Evolutionary conservation across 2,888 invertebrate species (phyloP).

Genomic region (Chouioia cunea): DNA sequence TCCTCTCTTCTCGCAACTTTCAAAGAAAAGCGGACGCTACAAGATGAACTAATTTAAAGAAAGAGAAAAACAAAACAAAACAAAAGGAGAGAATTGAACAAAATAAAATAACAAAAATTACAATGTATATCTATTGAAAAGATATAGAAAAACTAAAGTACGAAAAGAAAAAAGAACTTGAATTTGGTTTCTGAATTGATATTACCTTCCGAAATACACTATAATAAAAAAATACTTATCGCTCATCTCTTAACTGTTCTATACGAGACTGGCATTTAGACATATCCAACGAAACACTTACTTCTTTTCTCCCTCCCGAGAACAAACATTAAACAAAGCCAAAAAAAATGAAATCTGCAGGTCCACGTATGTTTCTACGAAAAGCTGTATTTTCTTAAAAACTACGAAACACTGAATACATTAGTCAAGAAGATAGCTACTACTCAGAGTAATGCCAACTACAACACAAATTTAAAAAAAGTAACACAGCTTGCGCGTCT

Average conservation of each 20-base stretch:
- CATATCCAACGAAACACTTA: slow-evolving; percentile 11
- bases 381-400: slow-evolving; percentile 43
- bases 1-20: slow-evolving; percentile 61
- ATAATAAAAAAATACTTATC: not conserved
- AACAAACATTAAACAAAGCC: not conserved
- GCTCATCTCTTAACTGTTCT: no score
- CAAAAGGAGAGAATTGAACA: slow-evolving; percentile 49
- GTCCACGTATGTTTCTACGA: slow-evolving; percentile 47
- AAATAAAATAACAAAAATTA: slow-evolving; percentile 49
- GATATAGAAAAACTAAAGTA: slow-evolving; percentile 50
- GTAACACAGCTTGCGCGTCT: slow-evolving; percentile 42
- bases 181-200: slow-evolving; percentile 48
- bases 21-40: slow-evolving; percentile 52
- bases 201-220: slow-evolving; percentile 37
- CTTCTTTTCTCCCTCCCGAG: not conserved
- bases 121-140: slow-evolving; percentile 48
- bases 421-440: slow-evolving; percentile 10
- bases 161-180: slow-evolving; percentile 43
- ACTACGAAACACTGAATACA: slow-evolving; percentile 30
- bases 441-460: not conserved
- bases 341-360: slow-evolving; percentile 19
- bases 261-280: slow-evolving; percentile 1
- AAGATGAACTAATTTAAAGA: not conserved
- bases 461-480: slow-evolving; percentile 31
- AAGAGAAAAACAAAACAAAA: slow-evolving; percentile 47